Conservation (phyloP, 2,888 invertebrate genomes). For the Noctuana brunneofusca region DNA sequence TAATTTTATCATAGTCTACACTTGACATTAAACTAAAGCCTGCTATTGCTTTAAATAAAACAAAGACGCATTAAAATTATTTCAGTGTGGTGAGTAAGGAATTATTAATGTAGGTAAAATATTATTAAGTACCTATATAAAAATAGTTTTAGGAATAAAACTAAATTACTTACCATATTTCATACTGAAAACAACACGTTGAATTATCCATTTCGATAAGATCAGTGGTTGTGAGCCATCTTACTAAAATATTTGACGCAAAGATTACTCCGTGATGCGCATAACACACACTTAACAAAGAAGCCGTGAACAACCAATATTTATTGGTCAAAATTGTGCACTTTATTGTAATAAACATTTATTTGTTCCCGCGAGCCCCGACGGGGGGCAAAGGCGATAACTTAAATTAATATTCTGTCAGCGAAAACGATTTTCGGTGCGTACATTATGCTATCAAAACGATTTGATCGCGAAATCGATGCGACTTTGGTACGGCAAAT, state of each 20-base stretch:
- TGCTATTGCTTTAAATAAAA: no score
- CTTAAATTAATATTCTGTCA: slow-evolving; percentile 78
- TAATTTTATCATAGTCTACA: no score
- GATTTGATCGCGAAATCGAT: slow-evolving; percentile 49
- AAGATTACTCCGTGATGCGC: slow-evolving; percentile 44
- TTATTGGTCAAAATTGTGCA: slow-evolving; percentile 63
- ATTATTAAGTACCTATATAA: no score
- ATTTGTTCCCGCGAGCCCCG: slow-evolving; percentile 61
- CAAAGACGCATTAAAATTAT: no score
- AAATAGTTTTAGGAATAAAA: slow-evolving; percentile 14
- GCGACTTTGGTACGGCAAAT: slow-evolving; percentile 15
- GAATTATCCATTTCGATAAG: slow-evolving; percentile 1
- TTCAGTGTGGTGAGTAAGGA: no score
- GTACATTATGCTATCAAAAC: slow-evolving; percentile 68
- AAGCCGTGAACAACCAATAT: slow-evolving; percentile 59
- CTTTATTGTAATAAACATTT: slow-evolving; percentile 63
- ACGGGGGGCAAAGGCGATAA: slow-evolving; percentile 63
- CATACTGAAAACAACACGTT: not conserved
- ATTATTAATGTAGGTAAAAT: no score
- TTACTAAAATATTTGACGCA: slow-evolving; percentile 16
- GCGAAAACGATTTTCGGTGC: slow-evolving; percentile 65
- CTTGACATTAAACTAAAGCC: no score
- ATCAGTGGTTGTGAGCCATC: slow-evolving; percentile 8
- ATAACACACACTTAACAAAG: slow-evolving; percentile 61
- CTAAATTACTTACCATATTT: not conserved